Conservation (phyloP, 2,888 invertebrate species). For the Calliphora vomitoria region DNA sequence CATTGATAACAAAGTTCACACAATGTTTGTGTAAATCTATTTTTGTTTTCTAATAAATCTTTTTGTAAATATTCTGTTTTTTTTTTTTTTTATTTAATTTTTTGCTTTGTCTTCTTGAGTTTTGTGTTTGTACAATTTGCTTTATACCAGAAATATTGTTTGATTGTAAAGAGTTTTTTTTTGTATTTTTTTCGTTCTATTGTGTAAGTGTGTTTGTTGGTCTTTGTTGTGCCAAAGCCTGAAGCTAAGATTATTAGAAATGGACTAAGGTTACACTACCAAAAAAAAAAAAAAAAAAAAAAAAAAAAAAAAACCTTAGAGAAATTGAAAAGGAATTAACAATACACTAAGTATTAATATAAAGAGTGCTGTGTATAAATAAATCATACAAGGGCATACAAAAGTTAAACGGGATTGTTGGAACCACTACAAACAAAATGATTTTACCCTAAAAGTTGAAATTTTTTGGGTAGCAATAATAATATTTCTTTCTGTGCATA, state of each 20-base stretch:
- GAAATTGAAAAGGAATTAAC: background rate
- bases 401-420: background rate
- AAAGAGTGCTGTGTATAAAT: background rate
- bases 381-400: too few relatives aligned
- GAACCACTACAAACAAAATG: too few relatives aligned
- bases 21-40: slow-evolving; percentile 28
- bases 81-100: background rate
- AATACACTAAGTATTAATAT: background rate
- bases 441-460: too few relatives aligned
- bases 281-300: background rate
- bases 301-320: background rate
- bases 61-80: slow-evolving; percentile 5
- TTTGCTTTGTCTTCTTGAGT: background rate
- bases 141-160: slow-evolving; percentile 5
- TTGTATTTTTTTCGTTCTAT: background rate
- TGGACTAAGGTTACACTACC: background rate
- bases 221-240: slow-evolving; percentile 31
- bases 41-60: slow-evolving; percentile 31
- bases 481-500: too few relatives aligned
- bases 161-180: background rate
- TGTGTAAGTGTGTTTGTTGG: background rate
- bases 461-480: too few relatives aligned
- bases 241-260: slow-evolving; percentile 46
- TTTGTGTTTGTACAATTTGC: background rate
- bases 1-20: slow-evolving; percentile 45